Conservation (phyloP, 2,888 invertebrate genomes). For the Yponomeuta sedellus region DNA sequence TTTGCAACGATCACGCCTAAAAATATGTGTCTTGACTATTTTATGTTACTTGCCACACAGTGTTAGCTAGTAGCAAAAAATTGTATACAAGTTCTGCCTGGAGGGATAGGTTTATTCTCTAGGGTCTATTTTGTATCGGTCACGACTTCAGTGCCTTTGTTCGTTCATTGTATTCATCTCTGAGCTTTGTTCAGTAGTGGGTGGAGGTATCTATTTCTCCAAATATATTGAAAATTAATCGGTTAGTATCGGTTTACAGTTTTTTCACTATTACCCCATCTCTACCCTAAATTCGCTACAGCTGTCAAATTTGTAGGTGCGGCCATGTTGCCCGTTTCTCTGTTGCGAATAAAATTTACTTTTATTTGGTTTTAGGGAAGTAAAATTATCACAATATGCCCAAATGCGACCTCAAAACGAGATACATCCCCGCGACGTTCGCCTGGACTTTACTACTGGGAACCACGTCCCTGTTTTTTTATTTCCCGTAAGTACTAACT, state of each 20-base stretch:
- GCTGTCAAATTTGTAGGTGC: constrained; percentile 74
- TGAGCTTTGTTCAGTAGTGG: no score
- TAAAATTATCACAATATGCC: constrained; percentile 84
- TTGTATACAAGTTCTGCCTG: no score
- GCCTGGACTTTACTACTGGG: constrained; percentile 97
- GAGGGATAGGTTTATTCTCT: no score
- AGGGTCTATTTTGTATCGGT: no score
- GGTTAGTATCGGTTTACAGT: background rate
- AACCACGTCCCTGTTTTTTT: constrained; percentile 96
- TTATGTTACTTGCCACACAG: no score
- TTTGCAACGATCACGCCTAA: no score
- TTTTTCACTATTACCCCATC: background rate
- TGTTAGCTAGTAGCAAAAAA: no score
- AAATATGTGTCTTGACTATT: no score
- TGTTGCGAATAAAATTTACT: constrained; percentile 69
- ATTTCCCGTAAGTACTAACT: constrained; percentile 93
- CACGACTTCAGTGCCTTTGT: no score
- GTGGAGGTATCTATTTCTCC: no score
- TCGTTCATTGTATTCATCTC: no score
- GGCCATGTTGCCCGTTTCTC: constrained; percentile 81
- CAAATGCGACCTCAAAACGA: constrained; percentile 97
- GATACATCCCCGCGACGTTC: constrained; percentile 98
- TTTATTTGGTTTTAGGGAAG: constrained; percentile 64
- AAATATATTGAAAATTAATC: background rate
- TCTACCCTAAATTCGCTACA: constrained; percentile 26